Conservation (phyloP, 2,113 vertebrate genomes). For the Actinemys pallida region DNA sequence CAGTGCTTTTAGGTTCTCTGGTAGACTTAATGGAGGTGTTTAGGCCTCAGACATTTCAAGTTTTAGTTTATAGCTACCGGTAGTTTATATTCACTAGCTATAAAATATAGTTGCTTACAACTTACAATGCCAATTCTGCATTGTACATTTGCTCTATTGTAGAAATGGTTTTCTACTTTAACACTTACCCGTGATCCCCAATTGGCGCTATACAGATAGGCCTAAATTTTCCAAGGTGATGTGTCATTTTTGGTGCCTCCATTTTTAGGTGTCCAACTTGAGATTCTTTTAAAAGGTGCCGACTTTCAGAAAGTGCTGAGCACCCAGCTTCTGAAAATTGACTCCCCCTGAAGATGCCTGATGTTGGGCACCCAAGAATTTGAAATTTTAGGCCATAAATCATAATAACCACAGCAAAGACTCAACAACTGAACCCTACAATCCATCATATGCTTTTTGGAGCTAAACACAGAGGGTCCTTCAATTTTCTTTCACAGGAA, state of each 20-base stretch:
- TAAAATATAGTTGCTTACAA: background rate
- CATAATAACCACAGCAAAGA: background rate
- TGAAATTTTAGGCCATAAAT: background rate
- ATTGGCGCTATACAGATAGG: background rate
- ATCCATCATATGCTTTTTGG: background rate
- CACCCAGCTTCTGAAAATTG: background rate
- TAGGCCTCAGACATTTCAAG: background rate
- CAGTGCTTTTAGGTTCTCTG: background rate
- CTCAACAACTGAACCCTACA: background rate
- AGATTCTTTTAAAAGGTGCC: background rate
- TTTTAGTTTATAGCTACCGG: no score
- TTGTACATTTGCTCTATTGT: background rate
- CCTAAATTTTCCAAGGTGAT: background rate
- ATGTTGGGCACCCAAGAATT: background rate
- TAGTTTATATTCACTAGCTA: background rate
- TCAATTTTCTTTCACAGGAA: background rate
- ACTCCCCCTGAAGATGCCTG: background rate
- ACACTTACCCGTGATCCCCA: fast-evolving
- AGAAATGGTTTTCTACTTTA: background rate
- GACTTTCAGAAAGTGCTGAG: background rate
- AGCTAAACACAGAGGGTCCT: background rate
- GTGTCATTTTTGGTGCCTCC: background rate
- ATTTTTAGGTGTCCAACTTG: background rate
- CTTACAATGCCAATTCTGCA: background rate
- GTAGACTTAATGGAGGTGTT: background rate